Percentiles rank a stretch among this genome's conserved stretches.
phyloP scores from a whole-genome alignment of 2,113 vertebrate genomes.

The Bungarus multicinctus region DNA sequence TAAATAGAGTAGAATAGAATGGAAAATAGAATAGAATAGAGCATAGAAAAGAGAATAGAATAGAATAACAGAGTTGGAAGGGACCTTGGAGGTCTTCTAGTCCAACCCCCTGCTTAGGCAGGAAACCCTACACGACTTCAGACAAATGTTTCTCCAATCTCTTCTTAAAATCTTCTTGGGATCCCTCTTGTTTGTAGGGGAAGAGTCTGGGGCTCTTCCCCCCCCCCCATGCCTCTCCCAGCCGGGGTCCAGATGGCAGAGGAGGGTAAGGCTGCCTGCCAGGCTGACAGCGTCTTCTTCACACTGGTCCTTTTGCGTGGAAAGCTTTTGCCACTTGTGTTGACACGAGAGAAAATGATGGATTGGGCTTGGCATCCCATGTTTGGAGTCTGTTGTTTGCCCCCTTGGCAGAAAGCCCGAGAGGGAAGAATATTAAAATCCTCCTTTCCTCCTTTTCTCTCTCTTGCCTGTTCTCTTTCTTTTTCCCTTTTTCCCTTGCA shows the following conservation, averaged over 20 bases:
- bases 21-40: no score
- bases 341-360: slow-evolving; percentile 13
- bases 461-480: background rate
- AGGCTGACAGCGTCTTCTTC: background rate
- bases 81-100: no score
- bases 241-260: background rate
- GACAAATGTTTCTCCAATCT: no score
- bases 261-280: background rate
- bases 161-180: no score
- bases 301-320: background rate
- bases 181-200: no score
- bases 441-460: background rate
- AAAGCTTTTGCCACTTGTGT: background rate
- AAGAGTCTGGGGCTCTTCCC: background rate
- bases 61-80: no score
- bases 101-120: no score
- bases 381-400: background rate
- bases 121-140: no score
- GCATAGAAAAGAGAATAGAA: no score
- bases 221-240: no score
- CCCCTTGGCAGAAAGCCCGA: background rate
- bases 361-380: background rate
- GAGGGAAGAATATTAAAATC: slow-evolving; percentile 6
- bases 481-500: background rate
- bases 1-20: no score